These are phyloP conservation scores for Sisor rabdophorus DNA, from an alignment of 2,113 vertebrate genomes.

Conservation along the genomic window DNA sequence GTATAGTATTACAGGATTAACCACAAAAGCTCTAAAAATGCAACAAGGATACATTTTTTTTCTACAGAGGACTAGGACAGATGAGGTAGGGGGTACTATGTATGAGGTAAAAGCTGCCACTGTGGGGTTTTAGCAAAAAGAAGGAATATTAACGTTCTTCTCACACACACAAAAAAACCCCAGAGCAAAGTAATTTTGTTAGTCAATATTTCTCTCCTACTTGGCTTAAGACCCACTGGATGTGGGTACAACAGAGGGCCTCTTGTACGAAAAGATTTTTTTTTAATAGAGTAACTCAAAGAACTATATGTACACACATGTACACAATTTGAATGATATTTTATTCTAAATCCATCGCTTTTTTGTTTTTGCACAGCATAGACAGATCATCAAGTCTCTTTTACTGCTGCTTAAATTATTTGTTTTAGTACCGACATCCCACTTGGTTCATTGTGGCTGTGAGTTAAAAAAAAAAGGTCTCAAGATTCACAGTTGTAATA, in stretches of 20 bases:
- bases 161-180: neutral
- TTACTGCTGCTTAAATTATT: neutral
- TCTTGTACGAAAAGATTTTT: neutral
- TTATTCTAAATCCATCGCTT: neutral
- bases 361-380: neutral
- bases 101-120: conserved; percentile 43
- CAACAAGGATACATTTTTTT: conserved; percentile 21
- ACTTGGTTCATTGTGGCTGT: neutral
- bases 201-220: conserved; percentile 3
- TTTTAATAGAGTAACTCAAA: too few relatives aligned
- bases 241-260: neutral
- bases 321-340: too few relatives aligned
- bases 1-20: conserved; percentile 25
- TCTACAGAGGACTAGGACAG: conserved; percentile 4
- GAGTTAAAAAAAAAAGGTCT: neutral
- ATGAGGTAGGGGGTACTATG: conserved; percentile 35
- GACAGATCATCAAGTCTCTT: neutral
- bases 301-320: too few relatives aligned
- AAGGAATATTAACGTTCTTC: conserved; percentile 12
- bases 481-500: neutral
- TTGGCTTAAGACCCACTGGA: neutral
- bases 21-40: conserved; percentile 18
- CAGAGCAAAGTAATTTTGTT: conserved; percentile 9
- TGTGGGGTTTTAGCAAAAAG: conserved; percentile 22
- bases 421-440: neutral